Evolutionary conservation across 2,888 invertebrate genomes (phyloP).

Genomic region (Phytoseiulus persimilis): DNA sequence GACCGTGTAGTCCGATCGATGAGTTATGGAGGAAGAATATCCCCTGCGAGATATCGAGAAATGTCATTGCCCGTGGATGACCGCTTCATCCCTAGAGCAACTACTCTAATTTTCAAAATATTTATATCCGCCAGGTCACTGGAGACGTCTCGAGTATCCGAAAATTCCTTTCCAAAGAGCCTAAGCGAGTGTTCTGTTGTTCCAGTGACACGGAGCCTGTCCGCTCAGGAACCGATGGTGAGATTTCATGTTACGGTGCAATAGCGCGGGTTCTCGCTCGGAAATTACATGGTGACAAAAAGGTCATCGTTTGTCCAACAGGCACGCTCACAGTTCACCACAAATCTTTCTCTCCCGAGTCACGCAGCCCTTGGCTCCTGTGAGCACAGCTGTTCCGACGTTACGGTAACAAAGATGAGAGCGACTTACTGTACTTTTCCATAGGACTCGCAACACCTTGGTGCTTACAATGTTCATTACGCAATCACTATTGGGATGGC

Average conservation of each 20-base stretch:
- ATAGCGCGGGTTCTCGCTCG: background rate
- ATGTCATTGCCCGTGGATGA: slow-evolving; percentile 76
- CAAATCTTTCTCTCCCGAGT: background rate
- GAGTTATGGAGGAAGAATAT: slow-evolving; percentile 78
- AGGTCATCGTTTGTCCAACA: background rate
- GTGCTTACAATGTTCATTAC: background rate
- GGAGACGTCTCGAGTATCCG: no score
- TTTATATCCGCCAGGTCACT: no score
- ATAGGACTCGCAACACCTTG: background rate
- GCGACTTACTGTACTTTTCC: background rate
- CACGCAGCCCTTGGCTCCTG: background rate
- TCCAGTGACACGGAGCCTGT: background rate
- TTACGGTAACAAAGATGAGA: background rate
- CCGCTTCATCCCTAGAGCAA: slow-evolving; percentile 57
- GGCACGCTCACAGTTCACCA: background rate
- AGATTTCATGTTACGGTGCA: background rate
- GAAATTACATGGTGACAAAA: background rate
- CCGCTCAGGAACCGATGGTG: background rate
- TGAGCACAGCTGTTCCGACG: background rate
- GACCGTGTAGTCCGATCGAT: slow-evolving; percentile 71
- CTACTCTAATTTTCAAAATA: no score
- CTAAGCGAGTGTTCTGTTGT: background rate
- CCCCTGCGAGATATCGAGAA: slow-evolving; percentile 64
- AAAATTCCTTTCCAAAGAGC: background rate
- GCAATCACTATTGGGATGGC: background rate